A percentile compares a stretch with the other conserved stretches of the same genome.
phyloP scores from a whole-genome alignment of 2,113 vertebrate species.

The Epinephelus lanceolatus region DNA sequence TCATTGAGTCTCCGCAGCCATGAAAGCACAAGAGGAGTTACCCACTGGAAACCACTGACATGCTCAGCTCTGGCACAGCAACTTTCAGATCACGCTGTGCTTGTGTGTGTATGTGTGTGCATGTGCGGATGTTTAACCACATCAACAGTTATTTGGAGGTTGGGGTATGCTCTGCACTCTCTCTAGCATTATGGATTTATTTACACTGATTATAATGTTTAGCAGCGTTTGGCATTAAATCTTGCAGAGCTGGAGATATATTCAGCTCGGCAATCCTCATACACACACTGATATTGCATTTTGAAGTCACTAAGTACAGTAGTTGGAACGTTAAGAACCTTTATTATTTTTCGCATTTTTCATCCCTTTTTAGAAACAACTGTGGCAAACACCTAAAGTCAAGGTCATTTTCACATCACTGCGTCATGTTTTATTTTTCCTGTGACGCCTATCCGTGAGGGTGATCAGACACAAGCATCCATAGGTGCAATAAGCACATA shows the following conservation, averaged over 20 bases:
- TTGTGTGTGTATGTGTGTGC: conserved; percentile 11
- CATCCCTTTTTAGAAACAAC: conserved; percentile 13
- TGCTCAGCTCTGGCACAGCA: conserved; percentile 35
- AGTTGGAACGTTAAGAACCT: conserved; percentile 25
- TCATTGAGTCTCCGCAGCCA: conserved; percentile 50
- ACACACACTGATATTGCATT: conserved; percentile 26
- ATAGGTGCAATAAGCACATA: neutral
- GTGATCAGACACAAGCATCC: neutral
- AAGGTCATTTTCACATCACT: conserved; percentile 17
- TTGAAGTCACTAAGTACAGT: conserved; percentile 13
- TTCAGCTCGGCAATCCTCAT: conserved; percentile 2
- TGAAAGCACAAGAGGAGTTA: conserved; percentile 38
- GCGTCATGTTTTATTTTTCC: neutral
- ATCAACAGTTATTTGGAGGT: conserved; percentile 31
- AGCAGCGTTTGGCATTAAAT: conserved; percentile 50
- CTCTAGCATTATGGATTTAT: conserved; percentile 47
- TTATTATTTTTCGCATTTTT: conserved; percentile 40
- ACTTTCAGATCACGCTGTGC: conserved; percentile 32
- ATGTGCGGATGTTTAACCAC: conserved; percentile 2
- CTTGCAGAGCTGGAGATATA: conserved; percentile 19
- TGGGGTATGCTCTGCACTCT: neutral
- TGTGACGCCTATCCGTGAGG: conserved; percentile 2
- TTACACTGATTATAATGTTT: conserved; percentile 66
- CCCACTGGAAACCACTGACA: conserved; percentile 43
- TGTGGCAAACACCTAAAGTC: conserved; percentile 22